A percentile compares a stretch with the other conserved stretches of the same genome.
These are phyloP conservation scores for Cosmopolites sordidus DNA, from an alignment of 2,888 invertebrate genomes.

Conservation along the genomic window DNA sequence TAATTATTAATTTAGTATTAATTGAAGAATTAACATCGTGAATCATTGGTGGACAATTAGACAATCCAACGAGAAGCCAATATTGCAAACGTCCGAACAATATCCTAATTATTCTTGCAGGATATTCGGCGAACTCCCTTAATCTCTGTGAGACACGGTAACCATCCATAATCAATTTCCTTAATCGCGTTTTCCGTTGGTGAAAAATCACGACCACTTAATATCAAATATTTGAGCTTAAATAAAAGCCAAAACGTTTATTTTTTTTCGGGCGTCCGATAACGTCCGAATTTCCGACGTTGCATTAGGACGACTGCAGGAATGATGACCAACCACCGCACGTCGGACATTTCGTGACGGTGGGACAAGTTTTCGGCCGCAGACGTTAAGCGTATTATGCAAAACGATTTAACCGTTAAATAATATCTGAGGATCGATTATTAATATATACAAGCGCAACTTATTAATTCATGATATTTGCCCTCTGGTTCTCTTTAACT, in stretches of 20 bases:
- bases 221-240: constrained; percentile 16
- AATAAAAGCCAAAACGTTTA: constrained; percentile 12
- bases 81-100: too few species aligned
- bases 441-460: constrained; percentile 16
- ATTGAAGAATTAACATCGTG: too few species aligned
- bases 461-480: constrained; percentile 19
- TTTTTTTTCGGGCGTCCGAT: constrained; percentile 2
- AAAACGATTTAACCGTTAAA: constrained; percentile 19
- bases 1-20: too few species aligned
- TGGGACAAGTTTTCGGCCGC: background rate
- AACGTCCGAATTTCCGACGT: constrained; percentile 5
- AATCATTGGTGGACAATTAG: too few species aligned
- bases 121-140: background rate
- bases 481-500: constrained; percentile 7
- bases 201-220: constrained; percentile 13
- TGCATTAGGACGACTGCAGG: constrained; percentile 15
- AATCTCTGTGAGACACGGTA: constrained; percentile 8
- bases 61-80: too few species aligned
- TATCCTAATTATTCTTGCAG: too few species aligned
- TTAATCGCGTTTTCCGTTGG: constrained; percentile 13
- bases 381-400: constrained; percentile 19
- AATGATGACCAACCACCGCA: constrained; percentile 4
- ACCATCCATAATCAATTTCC: constrained; percentile 15
- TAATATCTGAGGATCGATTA: constrained; percentile 20
- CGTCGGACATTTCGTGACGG: background rate